A percentile compares a stretch with the other conserved stretches of the same genome.
Evolutionary conservation across 2,113 vertebrate species (phyloP).

Genomic region (Chionodraco myersi): DNA sequence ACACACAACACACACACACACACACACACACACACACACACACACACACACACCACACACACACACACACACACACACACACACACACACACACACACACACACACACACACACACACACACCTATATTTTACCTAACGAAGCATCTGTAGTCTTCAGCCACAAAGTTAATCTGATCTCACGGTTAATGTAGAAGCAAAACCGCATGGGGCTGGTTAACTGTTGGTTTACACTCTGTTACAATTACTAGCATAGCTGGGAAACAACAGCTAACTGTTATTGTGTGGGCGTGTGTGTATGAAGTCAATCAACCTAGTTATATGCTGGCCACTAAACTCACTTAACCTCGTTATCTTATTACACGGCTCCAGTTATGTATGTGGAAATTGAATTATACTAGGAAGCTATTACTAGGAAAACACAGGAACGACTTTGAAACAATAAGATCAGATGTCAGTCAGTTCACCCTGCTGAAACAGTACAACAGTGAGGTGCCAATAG

Average conservation of each 20-base stretch:
- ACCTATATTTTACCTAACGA: constrained; percentile 59
- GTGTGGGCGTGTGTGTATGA: constrained; percentile 64
- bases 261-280: constrained; percentile 72
- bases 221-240: constrained; percentile 78
- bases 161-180: constrained; percentile 82
- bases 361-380: constrained; percentile 59
- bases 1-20: constrained; percentile 23
- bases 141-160: constrained; percentile 61
- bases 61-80: no score
- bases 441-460: constrained; percentile 55
- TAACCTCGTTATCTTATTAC: constrained; percentile 73
- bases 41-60: no score
- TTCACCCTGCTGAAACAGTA: constrained; percentile 25
- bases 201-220: constrained; percentile 78
- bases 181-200: constrained; percentile 81
- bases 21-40: constrained; percentile 23
- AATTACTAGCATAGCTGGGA: constrained; percentile 78
- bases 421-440: constrained; percentile 63
- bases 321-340: constrained; percentile 71
- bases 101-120: constrained; percentile 13
- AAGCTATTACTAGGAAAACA: constrained; percentile 67
- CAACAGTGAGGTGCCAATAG: constrained; percentile 21
- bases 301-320: constrained; percentile 73
- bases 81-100: no score
- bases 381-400: constrained; percentile 73